A percentile compares a stretch with the other conserved stretches of the same genome.
These are phyloP conservation scores for Acipenser ruthenus DNA, from an alignment of 2,797 vertebrate species.

Conservation along the genomic window DNA sequence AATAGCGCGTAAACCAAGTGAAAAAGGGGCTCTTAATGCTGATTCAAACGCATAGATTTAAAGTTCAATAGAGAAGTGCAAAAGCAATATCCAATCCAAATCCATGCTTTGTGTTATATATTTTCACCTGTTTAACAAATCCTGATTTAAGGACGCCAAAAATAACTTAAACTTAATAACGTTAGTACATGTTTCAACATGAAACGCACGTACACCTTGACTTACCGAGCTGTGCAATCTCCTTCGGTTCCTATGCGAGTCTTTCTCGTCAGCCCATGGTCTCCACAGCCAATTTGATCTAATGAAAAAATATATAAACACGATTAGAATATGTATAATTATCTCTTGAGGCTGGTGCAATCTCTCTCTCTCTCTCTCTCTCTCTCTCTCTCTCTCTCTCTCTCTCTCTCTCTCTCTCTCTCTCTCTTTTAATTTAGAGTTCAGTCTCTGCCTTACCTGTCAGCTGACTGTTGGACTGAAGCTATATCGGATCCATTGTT, in stretches of 20 bases:
- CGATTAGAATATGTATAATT: too few species aligned
- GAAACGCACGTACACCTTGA: background rate
- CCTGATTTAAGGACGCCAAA: too few species aligned
- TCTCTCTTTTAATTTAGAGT: background rate
- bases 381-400: too few species aligned
- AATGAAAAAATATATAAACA: too few species aligned
- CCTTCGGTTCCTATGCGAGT: background rate
- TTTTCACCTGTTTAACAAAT: background rate
- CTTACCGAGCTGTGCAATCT: conserved; percentile 25
- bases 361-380: too few species aligned
- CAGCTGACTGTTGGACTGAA: background rate
- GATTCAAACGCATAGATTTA: background rate
- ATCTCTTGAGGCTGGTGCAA: too few species aligned
- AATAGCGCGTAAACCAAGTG: too few species aligned
- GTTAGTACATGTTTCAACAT: background rate
- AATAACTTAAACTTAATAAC: background rate
- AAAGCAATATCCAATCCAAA: background rate
- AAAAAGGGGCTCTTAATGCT: background rate
- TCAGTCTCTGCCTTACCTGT: conserved; percentile 14
- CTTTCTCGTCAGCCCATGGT: conserved; percentile 42
- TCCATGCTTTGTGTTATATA: background rate
- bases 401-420: too few species aligned
- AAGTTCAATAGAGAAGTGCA: background rate
- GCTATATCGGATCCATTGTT: conserved; percentile 8
- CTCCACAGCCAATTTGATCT: conserved; percentile 40